A percentile compares a stretch with the other conserved stretches of the same genome.
Evolutionary conservation across 2,797 vertebrate species (phyloP).

Genomic region (Babyrousa celebensis): DNA sequence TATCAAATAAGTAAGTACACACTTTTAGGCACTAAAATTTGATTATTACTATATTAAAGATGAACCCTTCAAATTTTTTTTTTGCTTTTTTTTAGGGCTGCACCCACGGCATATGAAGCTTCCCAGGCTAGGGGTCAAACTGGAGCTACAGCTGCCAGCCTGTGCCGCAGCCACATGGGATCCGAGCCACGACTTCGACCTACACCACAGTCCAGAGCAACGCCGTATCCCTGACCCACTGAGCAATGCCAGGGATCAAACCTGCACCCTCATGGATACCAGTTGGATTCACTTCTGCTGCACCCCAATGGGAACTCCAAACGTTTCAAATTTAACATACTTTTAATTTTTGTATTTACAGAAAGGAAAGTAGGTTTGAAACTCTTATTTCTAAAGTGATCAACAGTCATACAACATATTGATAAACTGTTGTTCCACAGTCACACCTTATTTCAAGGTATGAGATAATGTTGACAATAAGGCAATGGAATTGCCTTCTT

Average conservation of each 20-base stretch:
- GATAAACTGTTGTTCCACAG: neutral
- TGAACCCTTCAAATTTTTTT: neutral
- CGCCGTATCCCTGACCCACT: too few relatives aligned
- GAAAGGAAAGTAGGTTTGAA: constrained; percentile 36
- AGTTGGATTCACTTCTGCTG: too few relatives aligned
- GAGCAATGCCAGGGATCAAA: too few relatives aligned
- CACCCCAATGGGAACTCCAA: neutral
- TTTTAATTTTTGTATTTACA: constrained; percentile 43
- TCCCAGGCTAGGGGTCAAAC: too few relatives aligned
- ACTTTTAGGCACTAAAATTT: neutral
- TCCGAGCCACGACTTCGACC: too few relatives aligned
- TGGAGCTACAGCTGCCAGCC: too few relatives aligned
- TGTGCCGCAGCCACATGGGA: too few relatives aligned
- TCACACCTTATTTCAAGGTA: neutral
- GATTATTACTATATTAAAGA: constrained; percentile 51
- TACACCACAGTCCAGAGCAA: too few relatives aligned
- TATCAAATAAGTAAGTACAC: neutral
- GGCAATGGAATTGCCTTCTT: constrained; percentile 22
- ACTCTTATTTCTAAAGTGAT: neutral
- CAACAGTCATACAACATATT: neutral
- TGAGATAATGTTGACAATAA: neutral
- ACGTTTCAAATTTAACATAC: neutral
- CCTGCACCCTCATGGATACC: too few relatives aligned
- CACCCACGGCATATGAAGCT: too few relatives aligned
- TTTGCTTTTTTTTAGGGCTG: too few relatives aligned